Conservation (phyloP, 92 coral and sea anemone species). For the Zoanthus sociatus region DNA sequence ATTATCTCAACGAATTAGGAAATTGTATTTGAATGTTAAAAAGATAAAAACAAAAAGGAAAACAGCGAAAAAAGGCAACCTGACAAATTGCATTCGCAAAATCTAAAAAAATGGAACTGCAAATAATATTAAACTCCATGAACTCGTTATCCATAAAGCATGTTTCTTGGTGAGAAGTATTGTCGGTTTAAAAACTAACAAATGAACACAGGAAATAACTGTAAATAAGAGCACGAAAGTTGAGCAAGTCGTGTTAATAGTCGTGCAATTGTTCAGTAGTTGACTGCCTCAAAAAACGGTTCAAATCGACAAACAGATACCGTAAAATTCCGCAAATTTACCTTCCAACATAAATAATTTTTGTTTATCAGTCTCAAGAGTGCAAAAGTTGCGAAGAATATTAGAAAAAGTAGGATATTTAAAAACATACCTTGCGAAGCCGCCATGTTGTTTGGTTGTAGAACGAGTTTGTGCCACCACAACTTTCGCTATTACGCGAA, state of each 20-base stretch:
- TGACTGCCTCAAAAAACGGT: conserved; percentile 12
- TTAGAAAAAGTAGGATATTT: not conserved
- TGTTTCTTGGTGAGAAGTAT: conserved; percentile 6
- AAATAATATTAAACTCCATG: conserved; percentile 5
- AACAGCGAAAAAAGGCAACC: conserved; percentile 11
- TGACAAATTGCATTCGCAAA: conserved; percentile 12
- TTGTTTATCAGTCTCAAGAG: conserved; percentile 5
- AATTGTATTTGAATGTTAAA: conserved; percentile 4
- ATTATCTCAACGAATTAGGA: conserved; percentile 7
- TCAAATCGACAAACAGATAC: conserved; percentile 13
- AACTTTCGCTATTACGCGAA: conserved; percentile 9
- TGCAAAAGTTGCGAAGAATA: conserved; percentile 14
- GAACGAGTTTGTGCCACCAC: not conserved
- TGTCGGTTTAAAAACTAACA: not conserved
- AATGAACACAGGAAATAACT: conserved; percentile 6
- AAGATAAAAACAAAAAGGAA: not conserved
- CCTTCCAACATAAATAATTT: conserved; percentile 10
- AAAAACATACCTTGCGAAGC: conserved; percentile 8
- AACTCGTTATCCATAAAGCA: conserved; percentile 7
- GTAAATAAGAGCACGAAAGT: conserved; percentile 10
- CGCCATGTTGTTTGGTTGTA: conserved; percentile 13
- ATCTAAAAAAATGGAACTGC: conserved; percentile 7
- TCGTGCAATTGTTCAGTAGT: conserved; percentile 4
- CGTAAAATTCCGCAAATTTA: conserved; percentile 5
- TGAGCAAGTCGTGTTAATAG: conserved; percentile 8